Percentiles rank a stretch among this genome's conserved stretches.
phyloP scores from a whole-genome alignment of 2,888 invertebrate species.

The Lasioglossum calceatum region DNA sequence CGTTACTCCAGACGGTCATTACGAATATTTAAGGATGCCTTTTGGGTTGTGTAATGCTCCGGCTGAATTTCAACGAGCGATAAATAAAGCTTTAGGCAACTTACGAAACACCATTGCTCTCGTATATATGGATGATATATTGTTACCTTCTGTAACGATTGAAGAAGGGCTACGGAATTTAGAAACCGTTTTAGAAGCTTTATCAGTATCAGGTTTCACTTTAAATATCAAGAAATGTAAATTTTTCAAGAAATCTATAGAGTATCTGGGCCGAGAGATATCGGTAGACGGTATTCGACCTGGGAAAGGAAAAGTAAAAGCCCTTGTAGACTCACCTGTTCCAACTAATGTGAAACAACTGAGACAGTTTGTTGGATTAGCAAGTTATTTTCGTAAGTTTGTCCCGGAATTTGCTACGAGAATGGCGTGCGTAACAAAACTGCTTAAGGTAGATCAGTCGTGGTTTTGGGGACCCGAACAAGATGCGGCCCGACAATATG shows the following conservation, averaged over 20 bases:
- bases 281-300: background rate
- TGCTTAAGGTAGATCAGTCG: background rate
- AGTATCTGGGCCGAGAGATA: background rate
- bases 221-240: constrained; percentile 2
- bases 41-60: constrained; percentile 26
- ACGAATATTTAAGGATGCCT: background rate
- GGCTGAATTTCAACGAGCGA: constrained; percentile 6
- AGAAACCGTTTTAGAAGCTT: background rate
- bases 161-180: constrained; percentile 1
- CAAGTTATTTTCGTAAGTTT: constrained; percentile 4
- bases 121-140: constrained; percentile 2
- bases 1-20: too few species aligned
- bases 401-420: background rate
- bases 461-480: background rate
- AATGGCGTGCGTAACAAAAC: background rate
- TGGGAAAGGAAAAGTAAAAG: background rate
- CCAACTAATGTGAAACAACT: too few species aligned
- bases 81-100: background rate
- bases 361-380: background rate
- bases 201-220: background rate
- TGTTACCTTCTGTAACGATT: constrained; percentile 5
- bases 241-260: background rate
- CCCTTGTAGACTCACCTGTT: background rate
- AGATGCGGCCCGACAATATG: background rate
- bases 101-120: background rate